Evolutionary conservation across 2,113 vertebrate genomes (phyloP), one percentile per base, ranked within the genome.

Genomic region (Triplophysa rosa): DNA sequence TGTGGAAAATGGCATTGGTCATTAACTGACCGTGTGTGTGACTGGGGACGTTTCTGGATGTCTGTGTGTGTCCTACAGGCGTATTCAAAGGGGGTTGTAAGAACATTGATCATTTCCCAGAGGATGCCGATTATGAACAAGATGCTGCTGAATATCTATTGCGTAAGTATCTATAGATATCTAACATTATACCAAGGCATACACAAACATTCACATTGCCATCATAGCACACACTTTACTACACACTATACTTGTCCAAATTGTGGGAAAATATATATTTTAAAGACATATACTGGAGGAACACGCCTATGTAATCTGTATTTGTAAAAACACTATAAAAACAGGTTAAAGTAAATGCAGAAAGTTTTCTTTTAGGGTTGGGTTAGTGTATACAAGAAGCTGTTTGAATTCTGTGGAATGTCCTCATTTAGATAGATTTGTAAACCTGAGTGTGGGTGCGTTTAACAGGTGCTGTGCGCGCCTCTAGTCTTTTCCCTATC

Each of bases 31-130:
- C 9, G 19, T n/a, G 8, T 69, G 67, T 74, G 59, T 80, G 74
- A 8, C 5, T 37, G 33, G 33, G 33, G 7, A 37, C 33, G 6
- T 37, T 37, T 6, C 33, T 37, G 33, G 33, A 37, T 70, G 72
- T 82, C 54, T 82, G 70, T 67, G 73, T 84, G 8, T 87, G 79
- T 76, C 86, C 87, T 86, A 42, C 91, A 99, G 98, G 98, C 77
- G 91, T 95, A 9, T 97, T 97, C 90, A 94, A 92, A 85, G 98
- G 98, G 0, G 94, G 98, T 84, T 99, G 98, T 92, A 99, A 98
- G 93, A 95, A 97, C 88, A 99, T 99, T 9, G 97, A 99, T 83
- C 96, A 99, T 90, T 98, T 99, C 84, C 93, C 95, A 0, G 98
- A 99, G 61, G 96, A 99, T 45, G 94, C 93, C 1, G 97, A 98